Evolutionary conservation across 2,888 invertebrate species (phyloP).

Genomic region (Axea sp.): DNA sequence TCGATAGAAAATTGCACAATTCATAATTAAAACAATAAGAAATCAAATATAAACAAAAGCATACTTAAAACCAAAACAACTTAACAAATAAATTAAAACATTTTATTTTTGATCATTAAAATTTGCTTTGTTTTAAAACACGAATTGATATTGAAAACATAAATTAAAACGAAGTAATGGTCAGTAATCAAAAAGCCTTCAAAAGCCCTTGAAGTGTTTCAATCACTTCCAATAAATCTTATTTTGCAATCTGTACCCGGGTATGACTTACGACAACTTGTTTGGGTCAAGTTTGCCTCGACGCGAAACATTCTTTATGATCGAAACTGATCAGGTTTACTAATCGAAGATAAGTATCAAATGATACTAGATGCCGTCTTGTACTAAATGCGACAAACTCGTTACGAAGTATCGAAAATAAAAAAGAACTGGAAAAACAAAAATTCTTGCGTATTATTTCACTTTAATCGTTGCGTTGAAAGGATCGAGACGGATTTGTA

Average conservation of each 20-base stretch:
- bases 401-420: background rate
- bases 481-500: slow-evolving; percentile 13
- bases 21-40: no score
- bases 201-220: slow-evolving; percentile 37
- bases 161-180: no score
- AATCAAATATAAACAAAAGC: no score
- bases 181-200: background rate
- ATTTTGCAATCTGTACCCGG: slow-evolving; percentile 23
- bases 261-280: slow-evolving; percentile 32
- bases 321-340: slow-evolving; percentile 5
- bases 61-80: no score
- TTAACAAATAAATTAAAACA: no score
- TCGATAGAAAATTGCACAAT: no score
- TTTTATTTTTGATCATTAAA: no score
- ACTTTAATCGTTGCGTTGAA: no score
- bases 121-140: no score
- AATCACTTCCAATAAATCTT: slow-evolving; percentile 43
- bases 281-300: slow-evolving; percentile 46
- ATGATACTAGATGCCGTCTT: background rate
- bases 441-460: slow-evolving; percentile 14
- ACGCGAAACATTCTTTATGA: slow-evolving; percentile 13
- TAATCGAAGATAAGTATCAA: slow-evolving; percentile 8
- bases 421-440: background rate
- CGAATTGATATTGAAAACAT: no score
- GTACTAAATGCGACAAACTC: background rate